These are phyloP conservation scores for Mohoua ochrocephala DNA, from an alignment of 2,113 vertebrate genomes.

Conservation along the genomic window DNA sequence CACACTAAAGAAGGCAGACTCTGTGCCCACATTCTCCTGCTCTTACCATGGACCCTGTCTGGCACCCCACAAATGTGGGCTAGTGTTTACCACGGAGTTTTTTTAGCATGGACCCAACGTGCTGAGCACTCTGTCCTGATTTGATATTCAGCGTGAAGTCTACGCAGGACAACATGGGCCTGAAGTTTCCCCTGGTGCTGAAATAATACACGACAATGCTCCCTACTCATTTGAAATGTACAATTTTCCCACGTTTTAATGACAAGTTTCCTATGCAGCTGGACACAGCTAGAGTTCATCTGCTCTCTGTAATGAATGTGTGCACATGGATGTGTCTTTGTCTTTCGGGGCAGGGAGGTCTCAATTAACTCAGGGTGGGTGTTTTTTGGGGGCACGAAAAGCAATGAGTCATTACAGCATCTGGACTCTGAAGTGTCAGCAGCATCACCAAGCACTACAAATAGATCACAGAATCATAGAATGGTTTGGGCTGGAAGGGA, in stretches of 20 bases:
- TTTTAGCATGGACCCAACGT: background rate
- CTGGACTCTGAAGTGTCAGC: background rate
- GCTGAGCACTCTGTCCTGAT: background rate
- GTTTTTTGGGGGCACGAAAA: accelerated
- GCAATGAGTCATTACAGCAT: accelerated
- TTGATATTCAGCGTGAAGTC: background rate
- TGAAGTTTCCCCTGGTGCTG: background rate
- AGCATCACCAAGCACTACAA: background rate
- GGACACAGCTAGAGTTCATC: background rate
- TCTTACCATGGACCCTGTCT: background rate
- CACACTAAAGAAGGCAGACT: background rate
- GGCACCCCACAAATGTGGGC: background rate
- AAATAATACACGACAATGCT: background rate
- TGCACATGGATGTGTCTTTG: background rate
- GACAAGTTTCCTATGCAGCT: background rate
- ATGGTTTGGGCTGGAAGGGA: background rate
- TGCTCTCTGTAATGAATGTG: background rate
- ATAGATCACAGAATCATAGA: background rate
- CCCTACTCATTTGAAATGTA: background rate
- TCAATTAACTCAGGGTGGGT: background rate
- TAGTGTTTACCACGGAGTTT: background rate
- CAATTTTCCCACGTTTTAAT: background rate
- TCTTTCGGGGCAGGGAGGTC: background rate
- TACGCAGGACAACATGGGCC: accelerated
- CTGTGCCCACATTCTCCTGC: background rate